phyloP scores from a whole-genome alignment of 2,113 vertebrate species.

The Toxotes jaculatrix region DNA sequence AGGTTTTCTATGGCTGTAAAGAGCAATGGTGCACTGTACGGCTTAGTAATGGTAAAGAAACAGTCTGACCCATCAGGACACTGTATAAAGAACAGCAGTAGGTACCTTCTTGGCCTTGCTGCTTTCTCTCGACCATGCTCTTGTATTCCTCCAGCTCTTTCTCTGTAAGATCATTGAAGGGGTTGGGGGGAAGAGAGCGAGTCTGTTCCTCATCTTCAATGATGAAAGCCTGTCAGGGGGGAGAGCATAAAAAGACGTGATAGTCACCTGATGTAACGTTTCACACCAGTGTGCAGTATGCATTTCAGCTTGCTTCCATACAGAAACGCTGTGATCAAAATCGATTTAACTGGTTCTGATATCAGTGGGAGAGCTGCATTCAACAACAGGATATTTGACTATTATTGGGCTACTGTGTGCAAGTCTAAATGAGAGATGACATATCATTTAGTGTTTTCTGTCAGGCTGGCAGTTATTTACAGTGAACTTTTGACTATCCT shows the following conservation, averaged over 20 bases:
- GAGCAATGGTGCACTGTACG: neutral
- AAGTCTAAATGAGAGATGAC: neutral
- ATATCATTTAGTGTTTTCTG: neutral
- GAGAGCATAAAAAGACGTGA: neutral
- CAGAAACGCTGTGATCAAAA: no score
- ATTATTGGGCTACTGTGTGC: neutral
- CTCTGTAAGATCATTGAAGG: slow-evolving; percentile 92
- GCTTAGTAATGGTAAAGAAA: neutral
- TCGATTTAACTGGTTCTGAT: neutral
- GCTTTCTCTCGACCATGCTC: slow-evolving; percentile 88
- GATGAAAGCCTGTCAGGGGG: slow-evolving; percentile 86
- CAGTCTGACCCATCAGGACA: neutral
- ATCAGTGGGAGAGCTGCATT: neutral
- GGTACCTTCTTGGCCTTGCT: slow-evolving; percentile 88
- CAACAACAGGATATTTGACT: neutral
- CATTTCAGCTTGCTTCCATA: no score
- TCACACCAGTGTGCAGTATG: no score
- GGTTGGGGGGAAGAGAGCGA: slow-evolving; percentile 92
- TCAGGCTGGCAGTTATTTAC: neutral
- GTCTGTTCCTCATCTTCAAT: slow-evolving; percentile 90
- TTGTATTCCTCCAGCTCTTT: slow-evolving; percentile 91
- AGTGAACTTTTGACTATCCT: neutral
- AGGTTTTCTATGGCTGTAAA: neutral
- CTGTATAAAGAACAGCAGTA: neutral
- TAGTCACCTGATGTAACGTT: no score